Conservation (phyloP, 2,888 invertebrate genomes). For the Caenorhabditis sp. region DNA sequence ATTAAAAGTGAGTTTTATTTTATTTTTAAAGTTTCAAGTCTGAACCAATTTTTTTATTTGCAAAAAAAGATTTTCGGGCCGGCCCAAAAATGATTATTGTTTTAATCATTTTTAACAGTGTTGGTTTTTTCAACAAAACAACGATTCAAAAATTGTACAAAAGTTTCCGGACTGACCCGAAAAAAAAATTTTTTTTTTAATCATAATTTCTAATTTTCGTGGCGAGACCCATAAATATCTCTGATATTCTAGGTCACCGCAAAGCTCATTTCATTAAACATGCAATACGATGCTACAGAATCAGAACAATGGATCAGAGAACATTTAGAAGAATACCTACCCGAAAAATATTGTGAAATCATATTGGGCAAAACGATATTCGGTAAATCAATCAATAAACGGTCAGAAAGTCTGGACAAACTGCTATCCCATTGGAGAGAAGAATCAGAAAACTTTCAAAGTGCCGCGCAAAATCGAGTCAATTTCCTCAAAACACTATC, state of each 20-base stretch:
- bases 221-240: too few species aligned
- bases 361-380: neutral
- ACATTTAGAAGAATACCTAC: neutral
- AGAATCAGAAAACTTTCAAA: neutral
- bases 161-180: too few species aligned
- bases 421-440: neutral
- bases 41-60: too few species aligned
- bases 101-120: too few species aligned
- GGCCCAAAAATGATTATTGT: too few species aligned
- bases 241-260: neutral
- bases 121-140: too few species aligned
- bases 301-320: neutral
- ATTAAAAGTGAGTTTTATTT: neutral
- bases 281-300: neutral
- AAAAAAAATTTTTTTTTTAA: too few species aligned
- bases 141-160: too few species aligned
- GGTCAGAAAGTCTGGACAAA: neutral
- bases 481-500: neutral
- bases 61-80: too few species aligned
- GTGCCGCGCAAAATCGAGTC: neutral
- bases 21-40: too few species aligned
- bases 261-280: neutral
- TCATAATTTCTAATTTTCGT: too few species aligned
- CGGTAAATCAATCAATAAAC: neutral
- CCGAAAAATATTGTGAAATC: neutral